phyloP scores from a whole-genome alignment of 2,113 vertebrate genomes.

The Mixornis gularis region DNA sequence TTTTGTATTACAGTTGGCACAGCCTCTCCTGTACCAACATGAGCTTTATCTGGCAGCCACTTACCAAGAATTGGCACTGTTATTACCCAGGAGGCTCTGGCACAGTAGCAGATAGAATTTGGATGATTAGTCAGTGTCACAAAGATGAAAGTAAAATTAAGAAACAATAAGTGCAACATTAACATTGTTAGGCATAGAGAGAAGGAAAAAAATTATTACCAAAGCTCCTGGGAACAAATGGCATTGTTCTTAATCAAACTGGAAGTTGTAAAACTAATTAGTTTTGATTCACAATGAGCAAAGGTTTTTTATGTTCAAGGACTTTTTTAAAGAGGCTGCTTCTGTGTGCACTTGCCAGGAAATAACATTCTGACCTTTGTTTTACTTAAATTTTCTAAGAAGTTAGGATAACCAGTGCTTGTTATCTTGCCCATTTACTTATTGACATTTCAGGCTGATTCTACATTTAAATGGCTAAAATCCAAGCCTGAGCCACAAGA shows the following conservation, averaged over 20 bases:
- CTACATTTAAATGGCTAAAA: background rate
- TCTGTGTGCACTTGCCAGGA: background rate
- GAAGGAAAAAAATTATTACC: background rate
- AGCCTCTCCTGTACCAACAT: background rate
- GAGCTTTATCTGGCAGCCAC: background rate
- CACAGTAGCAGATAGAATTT: background rate
- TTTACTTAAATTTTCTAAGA: background rate
- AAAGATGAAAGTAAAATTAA: conserved; percentile 16
- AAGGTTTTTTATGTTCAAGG: background rate
- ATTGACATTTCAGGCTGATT: background rate
- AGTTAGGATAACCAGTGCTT: background rate
- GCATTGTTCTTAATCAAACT: background rate
- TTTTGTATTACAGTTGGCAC: background rate
- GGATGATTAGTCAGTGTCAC: background rate
- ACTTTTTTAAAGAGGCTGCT: background rate
- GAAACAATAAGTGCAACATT: conserved; percentile 4
- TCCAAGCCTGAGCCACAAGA: background rate
- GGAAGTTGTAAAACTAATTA: background rate
- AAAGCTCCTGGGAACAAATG: background rate
- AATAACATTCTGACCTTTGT: background rate
- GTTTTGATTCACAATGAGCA: background rate
- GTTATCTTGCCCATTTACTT: background rate
- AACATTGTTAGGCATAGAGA: background rate
- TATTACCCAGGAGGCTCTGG: conserved; percentile 3
- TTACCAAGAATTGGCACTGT: background rate